Evolutionary conservation across 2,888 invertebrate genomes (phyloP), one percentile per base, ranked within the genome.

Genomic region (Hipparchia sbordonii): DNA sequence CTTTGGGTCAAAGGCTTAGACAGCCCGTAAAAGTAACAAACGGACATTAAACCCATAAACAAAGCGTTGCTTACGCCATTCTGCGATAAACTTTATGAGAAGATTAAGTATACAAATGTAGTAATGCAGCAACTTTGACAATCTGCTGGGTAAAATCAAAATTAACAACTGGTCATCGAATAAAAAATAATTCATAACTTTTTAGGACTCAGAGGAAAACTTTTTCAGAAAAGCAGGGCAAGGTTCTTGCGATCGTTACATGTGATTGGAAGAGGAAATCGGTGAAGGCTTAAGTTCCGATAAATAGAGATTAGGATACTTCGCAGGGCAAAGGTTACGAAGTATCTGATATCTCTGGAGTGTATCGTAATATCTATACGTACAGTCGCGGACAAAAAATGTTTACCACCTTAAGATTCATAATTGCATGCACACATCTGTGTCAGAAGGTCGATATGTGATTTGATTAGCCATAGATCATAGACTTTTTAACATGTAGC

Each of bases 181-280:
- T 56, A 13, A n/a, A n/a, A n/a, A n/a, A 56, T 23, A 56, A n/a
- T n/a, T 56, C 56, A n/a, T 7, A 6, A 56, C 23, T 23, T 23
- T 33, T 23, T 6, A 59, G 33, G 59, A 10, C 33, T 59, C 13
- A 3, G 33, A 33, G 10, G 9, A 59, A 33, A 59, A 33, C 33
- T 51, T 23, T 63, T 63, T 23, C 48, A 48, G 62, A 63, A 63
- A 63, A 46, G 7, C 46, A 56, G 45, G 78, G 78, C 76, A 77
- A 70, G 66, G 71, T 74, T 76, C 71, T 62, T 54, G 52, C 39
- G 48, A 10, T 63, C 67, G 61, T 57, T 70, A 56, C 10, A 13
- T 23, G 61, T 61, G 48, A 63, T 63, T 63, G 48, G 63, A 63
- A 48, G 23, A 23, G 23, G 23, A 23, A 23, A 23, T 63, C 13